Conservation (phyloP, 30 jellyfish, hydroid and myxozoan species). For the Hydractinia echinata region DNA sequence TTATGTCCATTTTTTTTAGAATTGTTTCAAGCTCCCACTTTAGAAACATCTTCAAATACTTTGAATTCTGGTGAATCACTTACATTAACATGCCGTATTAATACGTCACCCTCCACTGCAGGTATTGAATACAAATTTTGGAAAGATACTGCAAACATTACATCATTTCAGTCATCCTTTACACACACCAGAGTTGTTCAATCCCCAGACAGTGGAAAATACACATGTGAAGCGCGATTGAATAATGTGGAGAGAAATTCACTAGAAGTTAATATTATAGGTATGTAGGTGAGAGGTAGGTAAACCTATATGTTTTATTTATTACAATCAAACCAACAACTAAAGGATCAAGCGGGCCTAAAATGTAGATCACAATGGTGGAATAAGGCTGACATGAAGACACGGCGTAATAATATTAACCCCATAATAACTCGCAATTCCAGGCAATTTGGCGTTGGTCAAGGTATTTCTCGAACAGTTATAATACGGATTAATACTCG, state of each 20-base stretch:
- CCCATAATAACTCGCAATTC: too few relatives aligned
- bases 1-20: not conserved
- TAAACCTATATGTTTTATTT: not conserved
- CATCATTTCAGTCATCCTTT: not conserved
- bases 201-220: not conserved
- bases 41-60: not conserved
- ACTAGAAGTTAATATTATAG: not conserved
- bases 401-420: too few relatives aligned
- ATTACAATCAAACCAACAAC: not conserved
- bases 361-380: too few relatives aligned
- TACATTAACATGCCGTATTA: not conserved
- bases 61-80: not conserved
- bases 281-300: slow-evolving; percentile 1
- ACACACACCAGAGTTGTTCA: not conserved
- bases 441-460: too few relatives aligned
- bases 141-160: not conserved
- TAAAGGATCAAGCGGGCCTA: not conserved
- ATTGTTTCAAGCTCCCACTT: not conserved
- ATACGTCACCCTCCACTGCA: not conserved
- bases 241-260: not conserved
- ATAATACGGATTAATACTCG: too few relatives aligned
- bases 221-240: not conserved
- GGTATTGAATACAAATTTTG: not conserved
- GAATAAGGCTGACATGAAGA: not conserved
- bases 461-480: too few relatives aligned